Conservation (phyloP, 2,113 vertebrate genomes). For the Microtus montanus region DNA sequence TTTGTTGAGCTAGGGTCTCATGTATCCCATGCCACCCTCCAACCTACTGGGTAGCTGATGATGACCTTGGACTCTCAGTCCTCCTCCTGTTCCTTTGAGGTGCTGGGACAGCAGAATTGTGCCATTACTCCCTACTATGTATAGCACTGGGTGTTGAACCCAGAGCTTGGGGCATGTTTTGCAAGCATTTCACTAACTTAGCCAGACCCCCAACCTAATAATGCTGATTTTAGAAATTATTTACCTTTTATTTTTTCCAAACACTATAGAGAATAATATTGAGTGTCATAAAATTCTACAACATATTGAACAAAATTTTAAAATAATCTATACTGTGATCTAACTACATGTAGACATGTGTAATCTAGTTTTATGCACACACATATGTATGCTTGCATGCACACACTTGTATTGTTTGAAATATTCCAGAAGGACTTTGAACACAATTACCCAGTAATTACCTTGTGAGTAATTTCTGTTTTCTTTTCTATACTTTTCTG, state of each 20-base stretch:
- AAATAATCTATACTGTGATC: not conserved
- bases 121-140: not conserved
- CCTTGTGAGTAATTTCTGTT: constrained; percentile 49
- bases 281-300: not conserved
- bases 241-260: constrained; percentile 41
- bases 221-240: not conserved
- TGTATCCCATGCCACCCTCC: not conserved
- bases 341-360: not conserved
- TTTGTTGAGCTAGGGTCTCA: not conserved
- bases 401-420: not conserved
- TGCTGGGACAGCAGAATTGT: not conserved
- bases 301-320: not conserved
- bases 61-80: not conserved
- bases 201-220: not conserved
- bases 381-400: not conserved
- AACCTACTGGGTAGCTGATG: not conserved
- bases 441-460: constrained; percentile 33
- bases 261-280: not conserved
- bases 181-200: not conserved
- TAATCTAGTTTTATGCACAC: not conserved
- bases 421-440: not conserved
- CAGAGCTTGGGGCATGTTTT: not conserved
- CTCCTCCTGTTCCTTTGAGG: not conserved
- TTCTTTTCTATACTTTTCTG: constrained; percentile 23
- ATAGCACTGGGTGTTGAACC: not conserved